Percentiles rank a stretch among this genome's conserved stretches.
Conservation (phyloP, 2,888 invertebrate genomes). For the Habrosyne pyritoides region DNA sequence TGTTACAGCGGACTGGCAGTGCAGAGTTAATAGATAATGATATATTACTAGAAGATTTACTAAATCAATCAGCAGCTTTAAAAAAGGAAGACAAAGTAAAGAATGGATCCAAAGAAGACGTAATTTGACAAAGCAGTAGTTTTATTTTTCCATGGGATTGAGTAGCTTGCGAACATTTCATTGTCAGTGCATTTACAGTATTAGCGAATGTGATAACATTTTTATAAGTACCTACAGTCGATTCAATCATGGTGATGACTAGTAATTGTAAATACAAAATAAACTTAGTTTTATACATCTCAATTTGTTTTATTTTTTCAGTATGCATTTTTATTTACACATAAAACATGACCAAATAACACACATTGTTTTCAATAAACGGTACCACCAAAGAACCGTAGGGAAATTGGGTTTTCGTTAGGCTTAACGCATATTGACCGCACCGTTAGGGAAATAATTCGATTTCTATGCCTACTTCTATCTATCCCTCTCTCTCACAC, state of each 20-base stretch:
- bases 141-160: constrained; percentile 68
- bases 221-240: constrained; percentile 44
- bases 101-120: constrained; percentile 53
- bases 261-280: constrained; percentile 12
- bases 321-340: too few relatives aligned
- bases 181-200: constrained; percentile 63
- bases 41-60: constrained; percentile 67
- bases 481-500: too few relatives aligned
- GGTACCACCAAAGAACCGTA: too few relatives aligned
- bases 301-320: not conserved
- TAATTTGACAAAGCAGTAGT: constrained; percentile 66
- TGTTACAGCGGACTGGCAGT: constrained; percentile 66
- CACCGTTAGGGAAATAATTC: too few relatives aligned
- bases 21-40: constrained; percentile 71
- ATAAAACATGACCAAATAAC: too few relatives aligned
- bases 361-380: too few relatives aligned
- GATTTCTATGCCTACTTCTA: too few relatives aligned
- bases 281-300: not conserved
- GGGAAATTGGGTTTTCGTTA: too few relatives aligned
- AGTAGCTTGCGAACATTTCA: constrained; percentile 25
- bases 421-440: too few relatives aligned
- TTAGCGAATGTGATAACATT: constrained; percentile 65
- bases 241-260: constrained; percentile 26
- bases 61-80: constrained; percentile 62
- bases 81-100: constrained; percentile 56